Conservation (phyloP, 2,797 vertebrate genomes). For the Neosilurus hyrtlii region DNA sequence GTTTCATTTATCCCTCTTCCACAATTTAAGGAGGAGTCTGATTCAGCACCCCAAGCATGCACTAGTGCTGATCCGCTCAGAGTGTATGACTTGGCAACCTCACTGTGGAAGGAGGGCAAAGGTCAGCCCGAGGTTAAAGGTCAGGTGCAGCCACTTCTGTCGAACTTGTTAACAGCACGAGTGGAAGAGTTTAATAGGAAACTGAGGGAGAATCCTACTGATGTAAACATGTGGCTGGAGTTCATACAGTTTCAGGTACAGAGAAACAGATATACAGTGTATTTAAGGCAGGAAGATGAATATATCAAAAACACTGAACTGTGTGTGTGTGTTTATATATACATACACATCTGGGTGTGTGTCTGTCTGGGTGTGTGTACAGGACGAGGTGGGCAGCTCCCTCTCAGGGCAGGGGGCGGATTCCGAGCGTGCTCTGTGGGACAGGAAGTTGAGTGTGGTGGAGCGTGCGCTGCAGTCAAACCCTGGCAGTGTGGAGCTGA, state of each 20-base stretch:
- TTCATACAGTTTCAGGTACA: slow-evolving; percentile 90
- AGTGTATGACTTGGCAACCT: slow-evolving; percentile 85
- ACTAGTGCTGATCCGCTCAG: slow-evolving; percentile 80
- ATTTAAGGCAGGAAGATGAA: neutral
- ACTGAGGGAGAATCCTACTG: slow-evolving; percentile 84
- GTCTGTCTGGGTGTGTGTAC: slow-evolving; percentile 27
- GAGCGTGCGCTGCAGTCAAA: slow-evolving; percentile 88
- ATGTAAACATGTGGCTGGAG: slow-evolving; percentile 84
- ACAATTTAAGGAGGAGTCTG: slow-evolving; percentile 50
- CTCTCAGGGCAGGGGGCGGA: slow-evolving; percentile 48
- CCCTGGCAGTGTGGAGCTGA: slow-evolving; percentile 81
- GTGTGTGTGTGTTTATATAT: too few relatives aligned
- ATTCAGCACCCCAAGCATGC: slow-evolving; percentile 39
- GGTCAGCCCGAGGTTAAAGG: slow-evolving; percentile 64
- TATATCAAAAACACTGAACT: too few relatives aligned
- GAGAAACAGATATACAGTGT: neutral
- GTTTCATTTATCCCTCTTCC: slow-evolving; percentile 76
- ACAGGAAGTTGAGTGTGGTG: slow-evolving; percentile 91
- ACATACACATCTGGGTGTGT: neutral
- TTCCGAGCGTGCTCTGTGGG: slow-evolving; percentile 79
- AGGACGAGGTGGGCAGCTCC: slow-evolving; percentile 79
- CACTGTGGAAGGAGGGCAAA: slow-evolving; percentile 87
- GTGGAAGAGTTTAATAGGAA: slow-evolving; percentile 90
- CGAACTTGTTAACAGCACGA: slow-evolving; percentile 55
- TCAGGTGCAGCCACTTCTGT: slow-evolving; percentile 47